phyloP scores from a whole-genome alignment of 2,797 vertebrate genomes.

The Gobio occitaniae region DNA sequence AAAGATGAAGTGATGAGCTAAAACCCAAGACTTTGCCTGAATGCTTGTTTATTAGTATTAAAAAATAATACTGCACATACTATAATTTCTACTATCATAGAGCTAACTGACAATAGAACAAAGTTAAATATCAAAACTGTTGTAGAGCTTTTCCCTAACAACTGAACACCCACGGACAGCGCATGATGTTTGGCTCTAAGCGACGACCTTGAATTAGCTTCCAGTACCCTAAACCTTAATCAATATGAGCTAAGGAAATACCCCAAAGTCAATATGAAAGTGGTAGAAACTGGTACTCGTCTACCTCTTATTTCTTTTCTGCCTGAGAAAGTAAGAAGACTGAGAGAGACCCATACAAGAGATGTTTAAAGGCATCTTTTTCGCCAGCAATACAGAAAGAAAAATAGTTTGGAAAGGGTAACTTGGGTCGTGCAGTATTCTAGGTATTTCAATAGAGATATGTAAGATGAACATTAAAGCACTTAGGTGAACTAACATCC shows the following conservation, averaged over 20 bases:
- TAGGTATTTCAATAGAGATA: constrained; percentile 6
- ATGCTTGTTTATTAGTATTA: not conserved
- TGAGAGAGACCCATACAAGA: constrained; percentile 3
- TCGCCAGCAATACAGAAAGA: not conserved
- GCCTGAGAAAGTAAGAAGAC: constrained; percentile 25
- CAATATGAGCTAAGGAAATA: constrained; percentile 51
- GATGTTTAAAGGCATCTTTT: constrained; percentile 6
- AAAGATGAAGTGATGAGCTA: not conserved
- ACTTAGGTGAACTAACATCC: constrained; percentile 26
- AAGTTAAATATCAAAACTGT: not conserved
- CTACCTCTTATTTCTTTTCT: constrained; percentile 23
- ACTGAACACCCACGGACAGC: constrained; percentile 18
- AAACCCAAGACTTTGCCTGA: not conserved
- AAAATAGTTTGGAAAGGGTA: not conserved
- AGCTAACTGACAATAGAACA: not conserved
- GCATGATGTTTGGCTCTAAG: constrained; percentile 22
- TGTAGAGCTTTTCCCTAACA: not conserved
- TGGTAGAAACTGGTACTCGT: constrained; percentile 33
- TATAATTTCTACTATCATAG: not conserved
- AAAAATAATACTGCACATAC: not conserved
- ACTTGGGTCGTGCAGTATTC: not conserved
- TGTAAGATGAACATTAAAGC: not conserved
- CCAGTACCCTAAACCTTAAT: constrained; percentile 47
- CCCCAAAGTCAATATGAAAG: constrained; percentile 42
- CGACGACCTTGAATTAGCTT: constrained; percentile 52